These are phyloP conservation scores for Anadara kagoshimensis DNA, from an alignment of 1,140 invertebrate species.

Conservation along the genomic window DNA sequence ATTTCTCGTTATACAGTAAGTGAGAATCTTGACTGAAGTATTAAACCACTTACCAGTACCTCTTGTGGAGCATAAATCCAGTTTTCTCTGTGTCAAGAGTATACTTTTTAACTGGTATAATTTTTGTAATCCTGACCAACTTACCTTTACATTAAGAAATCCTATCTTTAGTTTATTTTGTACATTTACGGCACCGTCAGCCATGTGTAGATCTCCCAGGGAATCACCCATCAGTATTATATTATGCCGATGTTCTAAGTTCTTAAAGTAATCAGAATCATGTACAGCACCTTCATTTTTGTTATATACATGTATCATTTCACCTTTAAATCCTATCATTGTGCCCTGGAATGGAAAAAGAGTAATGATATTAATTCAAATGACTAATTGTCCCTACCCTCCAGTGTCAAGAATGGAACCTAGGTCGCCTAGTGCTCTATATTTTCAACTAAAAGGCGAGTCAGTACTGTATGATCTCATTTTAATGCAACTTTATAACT, in stretches of 20 bases:
- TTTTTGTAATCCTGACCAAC: slow-evolving; percentile 3
- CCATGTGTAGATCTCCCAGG: slow-evolving; percentile 92
- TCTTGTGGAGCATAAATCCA: too few species aligned
- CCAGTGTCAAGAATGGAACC: background rate
- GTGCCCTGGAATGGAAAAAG: slow-evolving; percentile 51
- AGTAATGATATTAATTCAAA: slow-evolving; percentile 4
- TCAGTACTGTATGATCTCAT: too few species aligned
- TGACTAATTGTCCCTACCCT: background rate
- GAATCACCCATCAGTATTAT: slow-evolving; percentile 92
- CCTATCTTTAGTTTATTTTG: slow-evolving; percentile 85
- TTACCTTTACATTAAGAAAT: slow-evolving; percentile 87
- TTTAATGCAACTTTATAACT: too few species aligned
- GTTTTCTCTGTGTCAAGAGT: too few species aligned
- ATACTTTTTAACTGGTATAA: slow-evolving; percentile 39
- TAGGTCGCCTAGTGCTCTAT: too few species aligned
- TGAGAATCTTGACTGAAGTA: too few species aligned
- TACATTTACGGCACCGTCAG: slow-evolving; percentile 85
- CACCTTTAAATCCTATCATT: slow-evolving; percentile 81
- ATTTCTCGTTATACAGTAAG: too few species aligned
- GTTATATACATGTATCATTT: slow-evolving; percentile 88
- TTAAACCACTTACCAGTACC: too few species aligned
- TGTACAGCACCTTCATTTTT: slow-evolving; percentile 91
- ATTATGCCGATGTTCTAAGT: slow-evolving; percentile 82
- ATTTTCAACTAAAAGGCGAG: too few species aligned
- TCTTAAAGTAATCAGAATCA: slow-evolving; percentile 85